Conservation (phyloP, 2,888 invertebrate genomes). For the Brachycybe producta region DNA sequence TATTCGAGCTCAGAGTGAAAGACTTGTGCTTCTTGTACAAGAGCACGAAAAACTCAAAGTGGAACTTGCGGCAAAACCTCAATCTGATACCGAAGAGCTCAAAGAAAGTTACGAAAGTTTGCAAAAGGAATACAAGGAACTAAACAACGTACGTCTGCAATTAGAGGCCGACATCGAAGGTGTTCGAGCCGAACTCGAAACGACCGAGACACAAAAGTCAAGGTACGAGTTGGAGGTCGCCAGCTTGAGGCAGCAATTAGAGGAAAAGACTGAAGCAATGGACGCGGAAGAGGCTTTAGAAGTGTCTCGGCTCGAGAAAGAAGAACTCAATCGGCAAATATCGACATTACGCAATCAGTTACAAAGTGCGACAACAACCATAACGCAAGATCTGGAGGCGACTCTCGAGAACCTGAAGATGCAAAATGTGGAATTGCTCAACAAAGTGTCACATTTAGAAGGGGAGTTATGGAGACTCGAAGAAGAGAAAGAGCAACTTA, state of each 20-base stretch:
- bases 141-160: constrained; percentile 2
- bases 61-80: not conserved
- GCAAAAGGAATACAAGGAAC: constrained; percentile 2
- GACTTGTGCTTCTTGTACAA: not conserved
- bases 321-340: too few relatives aligned
- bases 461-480: constrained; percentile 7
- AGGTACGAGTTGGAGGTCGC: too few relatives aligned
- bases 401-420: not conserved
- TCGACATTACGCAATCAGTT: too few relatives aligned
- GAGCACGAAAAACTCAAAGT: not conserved
- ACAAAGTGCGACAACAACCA: too few relatives aligned
- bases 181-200: not conserved
- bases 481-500: constrained; percentile 5
- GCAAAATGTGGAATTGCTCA: constrained; percentile 5
- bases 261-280: too few relatives aligned
- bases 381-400: not conserved
- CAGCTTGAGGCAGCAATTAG: too few relatives aligned
- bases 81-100: not conserved
- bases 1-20: constrained; percentile 8
- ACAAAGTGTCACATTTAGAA: not conserved
- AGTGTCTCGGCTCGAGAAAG: too few relatives aligned
- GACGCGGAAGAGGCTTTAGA: too few relatives aligned
- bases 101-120: not conserved
- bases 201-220: not conserved
- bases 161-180: constrained; percentile 1